phyloP scores from a whole-genome alignment of 30 jellyfish, hydroid and myxozoan genomes.

The Hydractinia echinata region DNA sequence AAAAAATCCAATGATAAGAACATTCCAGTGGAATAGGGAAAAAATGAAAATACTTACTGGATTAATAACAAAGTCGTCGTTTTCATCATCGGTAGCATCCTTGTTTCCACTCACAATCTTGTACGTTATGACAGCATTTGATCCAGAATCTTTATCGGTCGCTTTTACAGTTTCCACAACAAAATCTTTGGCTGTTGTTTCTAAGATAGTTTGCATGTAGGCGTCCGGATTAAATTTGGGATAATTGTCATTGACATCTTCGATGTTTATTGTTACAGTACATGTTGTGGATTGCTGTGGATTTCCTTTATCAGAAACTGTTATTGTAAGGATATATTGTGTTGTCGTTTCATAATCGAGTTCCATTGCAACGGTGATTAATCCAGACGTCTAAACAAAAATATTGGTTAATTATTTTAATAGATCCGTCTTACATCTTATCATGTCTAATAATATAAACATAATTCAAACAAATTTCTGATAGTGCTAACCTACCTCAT shows the following conservation, averaged over 20 bases:
- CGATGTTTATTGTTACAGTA: background rate
- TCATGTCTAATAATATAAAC: no score
- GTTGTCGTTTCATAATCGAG: slow-evolving; percentile 17
- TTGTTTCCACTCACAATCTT: slow-evolving; percentile 10
- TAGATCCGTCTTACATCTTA: background rate
- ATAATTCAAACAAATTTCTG: no score
- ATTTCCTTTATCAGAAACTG: slow-evolving; percentile 8
- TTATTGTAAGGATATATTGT: slow-evolving; percentile 1
- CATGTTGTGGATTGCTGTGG: background rate
- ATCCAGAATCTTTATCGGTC: slow-evolving; percentile 18
- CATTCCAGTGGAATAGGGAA: background rate
- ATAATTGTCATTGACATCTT: slow-evolving; percentile 12
- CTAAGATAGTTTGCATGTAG: background rate
- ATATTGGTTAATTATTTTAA: background rate
- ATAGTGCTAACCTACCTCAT: background rate
- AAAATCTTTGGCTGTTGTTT: background rate
- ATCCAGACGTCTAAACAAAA: slow-evolving; percentile 1
- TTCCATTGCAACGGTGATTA: slow-evolving; percentile 1
- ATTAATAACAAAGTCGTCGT: background rate
- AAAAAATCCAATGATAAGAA: background rate
- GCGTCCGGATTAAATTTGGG: background rate
- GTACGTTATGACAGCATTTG: background rate
- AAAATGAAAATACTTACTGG: background rate
- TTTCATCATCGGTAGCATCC: slow-evolving; percentile 2
- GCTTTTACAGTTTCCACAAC: background rate